A percentile compares a stretch with the other conserved stretches of the same genome.
Conservation (phyloP, 1,140 invertebrate species). For the Paraescarpia echinospica region DNA sequence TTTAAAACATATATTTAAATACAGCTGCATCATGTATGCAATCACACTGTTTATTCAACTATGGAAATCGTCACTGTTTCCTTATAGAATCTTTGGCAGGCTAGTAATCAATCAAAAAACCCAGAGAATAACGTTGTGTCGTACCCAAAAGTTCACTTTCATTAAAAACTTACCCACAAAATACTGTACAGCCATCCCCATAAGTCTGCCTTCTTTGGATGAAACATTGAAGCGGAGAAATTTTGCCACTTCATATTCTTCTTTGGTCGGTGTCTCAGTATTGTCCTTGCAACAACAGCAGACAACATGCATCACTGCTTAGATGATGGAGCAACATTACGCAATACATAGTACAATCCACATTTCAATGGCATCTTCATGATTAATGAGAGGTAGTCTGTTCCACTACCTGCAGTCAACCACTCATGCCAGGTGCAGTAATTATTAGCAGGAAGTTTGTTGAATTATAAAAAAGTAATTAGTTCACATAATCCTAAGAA, state of each 20-base stretch:
- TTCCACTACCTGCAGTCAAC: too few relatives aligned
- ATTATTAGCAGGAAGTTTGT: too few relatives aligned
- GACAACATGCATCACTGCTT: background rate
- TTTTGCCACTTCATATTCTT: conserved; percentile 90
- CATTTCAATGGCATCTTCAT: background rate
- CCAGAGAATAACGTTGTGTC: background rate
- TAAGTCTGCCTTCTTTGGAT: conserved; percentile 91
- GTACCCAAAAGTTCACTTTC: conserved; percentile 31
- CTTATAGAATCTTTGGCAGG: background rate
- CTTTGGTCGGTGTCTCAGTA: conserved; percentile 79
- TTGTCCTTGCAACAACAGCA: conserved; percentile 39
- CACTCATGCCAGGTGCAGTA: too few relatives aligned
- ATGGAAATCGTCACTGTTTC: background rate
- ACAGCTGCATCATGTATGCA: background rate
- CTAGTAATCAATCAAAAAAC: too few relatives aligned
- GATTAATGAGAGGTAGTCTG: background rate
- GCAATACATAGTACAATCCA: background rate
- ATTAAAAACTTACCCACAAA: conserved; percentile 75
- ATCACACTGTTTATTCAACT: too few relatives aligned
- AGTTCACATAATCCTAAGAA: too few relatives aligned
- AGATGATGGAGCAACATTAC: background rate
- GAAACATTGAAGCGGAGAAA: conserved; percentile 91
- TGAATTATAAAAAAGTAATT: too few relatives aligned
- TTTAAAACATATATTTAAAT: background rate
- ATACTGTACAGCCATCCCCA: conserved; percentile 94